Evolutionary conservation across 2,888 invertebrate genomes (phyloP).

Genomic region (Taphrorychus bicolor): DNA sequence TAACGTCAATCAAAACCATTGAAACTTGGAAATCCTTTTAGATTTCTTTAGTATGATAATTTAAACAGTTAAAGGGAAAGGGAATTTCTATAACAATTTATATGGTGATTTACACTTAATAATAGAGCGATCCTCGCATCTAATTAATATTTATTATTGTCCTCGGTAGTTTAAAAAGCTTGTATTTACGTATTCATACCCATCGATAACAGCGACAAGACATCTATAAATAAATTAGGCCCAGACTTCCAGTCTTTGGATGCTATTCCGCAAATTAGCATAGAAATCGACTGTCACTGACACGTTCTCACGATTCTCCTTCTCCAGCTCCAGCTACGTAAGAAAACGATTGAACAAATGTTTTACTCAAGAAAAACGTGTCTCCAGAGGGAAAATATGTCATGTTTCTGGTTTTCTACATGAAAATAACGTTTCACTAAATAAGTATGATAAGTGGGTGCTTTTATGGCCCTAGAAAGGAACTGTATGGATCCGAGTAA

Average conservation of each 20-base stretch:
- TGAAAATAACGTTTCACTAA: background rate
- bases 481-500: background rate
- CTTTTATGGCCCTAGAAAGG: background rate
- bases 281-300: slow-evolving; percentile 28
- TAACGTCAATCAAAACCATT: too few species aligned
- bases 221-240: slow-evolving; percentile 18
- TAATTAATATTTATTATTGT: background rate
- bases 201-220: slow-evolving; percentile 1
- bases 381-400: background rate
- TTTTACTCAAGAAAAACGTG: background rate
- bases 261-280: slow-evolving; percentile 24
- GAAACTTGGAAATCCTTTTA: background rate
- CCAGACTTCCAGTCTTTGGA: background rate
- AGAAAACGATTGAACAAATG: slow-evolving; percentile 1
- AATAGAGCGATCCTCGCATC: background rate
- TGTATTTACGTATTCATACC: background rate
- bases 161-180: background rate
- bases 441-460: background rate
- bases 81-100: too few species aligned
- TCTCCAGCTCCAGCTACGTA: background rate
- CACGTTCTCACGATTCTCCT: slow-evolving; percentile 5
- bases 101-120: background rate
- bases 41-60: background rate
- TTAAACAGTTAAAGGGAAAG: background rate
- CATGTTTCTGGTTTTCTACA: background rate